Evolutionary conservation across 2,113 vertebrate genomes (phyloP), one percentile per base, ranked within the genome.

Genomic region (Psettodes erumei): DNA sequence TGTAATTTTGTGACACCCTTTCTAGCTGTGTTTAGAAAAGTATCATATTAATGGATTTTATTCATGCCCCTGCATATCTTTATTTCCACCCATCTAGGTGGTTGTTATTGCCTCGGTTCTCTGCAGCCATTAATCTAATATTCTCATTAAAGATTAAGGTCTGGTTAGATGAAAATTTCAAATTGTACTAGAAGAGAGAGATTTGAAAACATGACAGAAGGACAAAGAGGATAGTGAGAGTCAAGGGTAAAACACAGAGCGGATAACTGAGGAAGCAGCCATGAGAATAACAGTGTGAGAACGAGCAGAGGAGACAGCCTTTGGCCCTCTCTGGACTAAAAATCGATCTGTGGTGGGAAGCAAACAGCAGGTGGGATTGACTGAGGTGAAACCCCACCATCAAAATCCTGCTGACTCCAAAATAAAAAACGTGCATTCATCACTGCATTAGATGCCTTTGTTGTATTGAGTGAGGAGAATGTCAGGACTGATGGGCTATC

Each of bases 191-290:
- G 47, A 75, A 79, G 55, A 81, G 60, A 84, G 30, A 70, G 63
- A 72, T 72, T 79, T 71, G 15, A 18, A 75, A 81, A 79, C 77
- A 68, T 71, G 66, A 59, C 35, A 38, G 59, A n/a, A 67, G 48
- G 19, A 69, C 56, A 63, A 69, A 72, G 25, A 73, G 72, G 67
- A 56, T 27, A 60, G 56, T 42, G 45, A 40, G 62, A 83, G 53
- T 64, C 62, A 79, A 76, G 64, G 61, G 66, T 73, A 73, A 81
- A 81, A 32, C 33, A 23, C 1, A 4, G 53, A 25, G 42, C 40
- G 63, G 42, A 40, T 55, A 59, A 62, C 4, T 30, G 63, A 83
- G 60, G 60, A 50, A 51, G 40, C 43, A 56, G 32, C 71, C 55
- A 75, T 42, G 59, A 79, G 59, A 43, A 60, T 54, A 67, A 55